Percentiles rank a stretch among this genome's conserved stretches.
Evolutionary conservation across 2,113 vertebrate species (phyloP).

Genomic region (Spheniscus mendiculus): DNA sequence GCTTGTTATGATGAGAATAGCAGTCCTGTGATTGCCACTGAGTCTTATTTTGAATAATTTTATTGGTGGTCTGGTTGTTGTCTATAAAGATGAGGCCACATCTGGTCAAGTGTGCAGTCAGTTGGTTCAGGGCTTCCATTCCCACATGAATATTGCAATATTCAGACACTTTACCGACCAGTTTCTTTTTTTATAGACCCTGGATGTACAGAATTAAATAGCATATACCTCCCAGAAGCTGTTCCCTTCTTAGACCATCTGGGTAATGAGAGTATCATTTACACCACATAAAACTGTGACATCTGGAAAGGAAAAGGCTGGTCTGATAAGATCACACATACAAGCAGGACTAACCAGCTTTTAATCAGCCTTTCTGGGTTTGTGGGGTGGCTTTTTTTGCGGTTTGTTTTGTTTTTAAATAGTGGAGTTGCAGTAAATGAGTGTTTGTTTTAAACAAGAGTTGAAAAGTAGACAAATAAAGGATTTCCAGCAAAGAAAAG

Average conservation of each 20-base stretch:
- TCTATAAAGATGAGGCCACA: slow-evolving; percentile 49
- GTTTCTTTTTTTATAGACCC: slow-evolving; percentile 57
- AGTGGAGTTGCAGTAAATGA: not conserved
- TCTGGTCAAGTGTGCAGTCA: slow-evolving; percentile 45
- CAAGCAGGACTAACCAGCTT: not conserved
- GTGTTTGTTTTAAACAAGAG: not conserved
- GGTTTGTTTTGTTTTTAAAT: not conserved
- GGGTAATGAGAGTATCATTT: slow-evolving; percentile 63
- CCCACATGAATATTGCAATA: not conserved
- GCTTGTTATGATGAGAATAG: slow-evolving; percentile 35
- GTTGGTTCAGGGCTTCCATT: slow-evolving; percentile 26
- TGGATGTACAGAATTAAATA: slow-evolving; percentile 30
- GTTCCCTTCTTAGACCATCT: slow-evolving; percentile 54
- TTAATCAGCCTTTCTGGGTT: not conserved
- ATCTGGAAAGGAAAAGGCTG: slow-evolving; percentile 60
- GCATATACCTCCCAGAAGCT: slow-evolving; percentile 61
- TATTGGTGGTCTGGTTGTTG: slow-evolving; percentile 47
- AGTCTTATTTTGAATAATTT: slow-evolving; percentile 56
- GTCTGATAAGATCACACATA: slow-evolving; percentile 52
- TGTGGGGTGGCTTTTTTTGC: not conserved
- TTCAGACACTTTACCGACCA: slow-evolving; percentile 50
- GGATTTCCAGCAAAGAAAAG: not conserved
- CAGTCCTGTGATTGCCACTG: slow-evolving; percentile 18
- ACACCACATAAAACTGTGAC: slow-evolving; percentile 58
- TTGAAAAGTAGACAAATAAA: not conserved